phyloP scores from a whole-genome alignment of 2,113 vertebrate species.

The Phainopepla nitens region DNA sequence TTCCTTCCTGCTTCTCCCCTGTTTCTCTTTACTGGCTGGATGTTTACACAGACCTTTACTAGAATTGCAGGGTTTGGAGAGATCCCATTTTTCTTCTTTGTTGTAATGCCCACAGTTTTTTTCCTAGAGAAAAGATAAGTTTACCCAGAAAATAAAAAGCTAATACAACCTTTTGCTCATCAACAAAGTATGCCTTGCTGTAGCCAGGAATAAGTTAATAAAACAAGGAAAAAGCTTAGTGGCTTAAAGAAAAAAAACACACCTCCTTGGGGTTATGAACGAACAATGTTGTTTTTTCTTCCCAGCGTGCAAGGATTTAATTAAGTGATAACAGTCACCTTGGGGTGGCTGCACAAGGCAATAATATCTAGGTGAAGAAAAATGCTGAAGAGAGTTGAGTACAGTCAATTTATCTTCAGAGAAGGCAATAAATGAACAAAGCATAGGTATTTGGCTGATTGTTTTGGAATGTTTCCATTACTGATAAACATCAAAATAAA shows the following conservation, averaged over 20 bases:
- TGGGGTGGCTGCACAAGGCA: slow-evolving; percentile 88
- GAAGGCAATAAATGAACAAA: slow-evolving; percentile 84
- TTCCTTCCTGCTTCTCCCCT: slow-evolving; percentile 69
- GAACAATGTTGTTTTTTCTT: slow-evolving; percentile 90
- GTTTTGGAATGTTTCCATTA: slow-evolving; percentile 82
- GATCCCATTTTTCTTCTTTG: slow-evolving; percentile 61
- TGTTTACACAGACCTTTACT: slow-evolving; percentile 76
- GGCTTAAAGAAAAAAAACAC: slow-evolving; percentile 72
- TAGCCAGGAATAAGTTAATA: slow-evolving; percentile 84
- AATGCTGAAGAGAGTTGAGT: slow-evolving; percentile 86
- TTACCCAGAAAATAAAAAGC: slow-evolving; percentile 81
- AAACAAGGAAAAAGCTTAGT: slow-evolving; percentile 80
- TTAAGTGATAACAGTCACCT: slow-evolving; percentile 95
- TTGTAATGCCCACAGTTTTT: slow-evolving; percentile 62
- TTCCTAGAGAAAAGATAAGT: slow-evolving; percentile 74
- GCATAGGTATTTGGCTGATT: slow-evolving; percentile 81
- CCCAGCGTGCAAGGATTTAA: slow-evolving; percentile 89
- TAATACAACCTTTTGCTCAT: slow-evolving; percentile 82
- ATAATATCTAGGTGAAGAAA: slow-evolving; percentile 89
- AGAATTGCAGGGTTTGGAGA: slow-evolving; percentile 66
- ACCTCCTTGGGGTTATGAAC: slow-evolving; percentile 87
- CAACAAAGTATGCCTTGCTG: slow-evolving; percentile 81
- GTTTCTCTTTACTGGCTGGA: slow-evolving; percentile 66
- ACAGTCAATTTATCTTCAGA: slow-evolving; percentile 84
- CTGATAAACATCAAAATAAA: slow-evolving; percentile 82